Conservation (phyloP, 2,113 vertebrate genomes). For the Pipa parva region DNA sequence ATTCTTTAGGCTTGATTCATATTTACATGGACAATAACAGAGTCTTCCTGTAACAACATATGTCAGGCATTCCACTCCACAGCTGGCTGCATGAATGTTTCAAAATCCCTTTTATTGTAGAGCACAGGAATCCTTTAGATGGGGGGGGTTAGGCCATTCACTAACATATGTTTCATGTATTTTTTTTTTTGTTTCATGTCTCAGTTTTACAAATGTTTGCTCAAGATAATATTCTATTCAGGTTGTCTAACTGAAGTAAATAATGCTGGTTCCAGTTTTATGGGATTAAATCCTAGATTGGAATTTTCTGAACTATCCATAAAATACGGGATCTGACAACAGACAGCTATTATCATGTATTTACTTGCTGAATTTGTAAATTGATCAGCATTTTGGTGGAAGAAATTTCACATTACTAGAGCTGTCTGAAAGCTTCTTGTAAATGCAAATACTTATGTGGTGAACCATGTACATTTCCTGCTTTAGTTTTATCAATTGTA, state of each 20-base stretch:
- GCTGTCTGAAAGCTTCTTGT: constrained; percentile 27
- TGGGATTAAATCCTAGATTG: constrained; percentile 14
- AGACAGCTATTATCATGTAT: constrained; percentile 28
- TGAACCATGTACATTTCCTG: constrained; percentile 24
- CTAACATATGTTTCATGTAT: constrained; percentile 41
- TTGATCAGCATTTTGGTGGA: constrained; percentile 22
- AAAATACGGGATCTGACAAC: constrained; percentile 12
- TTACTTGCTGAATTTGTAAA: constrained; percentile 30
- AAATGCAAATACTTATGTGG: constrained; percentile 23
- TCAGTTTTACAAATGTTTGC: constrained; percentile 32
- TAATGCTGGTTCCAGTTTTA: constrained; percentile 10
- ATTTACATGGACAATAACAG: constrained; percentile 37
- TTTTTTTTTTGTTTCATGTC: constrained; percentile 19
- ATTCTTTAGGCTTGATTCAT: constrained; percentile 39
- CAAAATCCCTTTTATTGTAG: constrained; percentile 34
- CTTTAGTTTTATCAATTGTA: constrained; percentile 37
- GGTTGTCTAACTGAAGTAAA: constrained; percentile 19
- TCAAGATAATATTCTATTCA: constrained; percentile 18
- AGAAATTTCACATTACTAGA: constrained; percentile 1
- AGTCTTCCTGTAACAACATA: constrained; percentile 40
- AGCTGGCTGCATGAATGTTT: constrained; percentile 40
- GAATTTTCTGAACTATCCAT: constrained; percentile 6
- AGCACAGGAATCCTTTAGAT: constrained; percentile 38
- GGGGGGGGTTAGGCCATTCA: constrained; percentile 21
- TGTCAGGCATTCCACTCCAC: constrained; percentile 38